Conservation (phyloP, 2,888 invertebrate genomes). For the Netelia virgata region DNA sequence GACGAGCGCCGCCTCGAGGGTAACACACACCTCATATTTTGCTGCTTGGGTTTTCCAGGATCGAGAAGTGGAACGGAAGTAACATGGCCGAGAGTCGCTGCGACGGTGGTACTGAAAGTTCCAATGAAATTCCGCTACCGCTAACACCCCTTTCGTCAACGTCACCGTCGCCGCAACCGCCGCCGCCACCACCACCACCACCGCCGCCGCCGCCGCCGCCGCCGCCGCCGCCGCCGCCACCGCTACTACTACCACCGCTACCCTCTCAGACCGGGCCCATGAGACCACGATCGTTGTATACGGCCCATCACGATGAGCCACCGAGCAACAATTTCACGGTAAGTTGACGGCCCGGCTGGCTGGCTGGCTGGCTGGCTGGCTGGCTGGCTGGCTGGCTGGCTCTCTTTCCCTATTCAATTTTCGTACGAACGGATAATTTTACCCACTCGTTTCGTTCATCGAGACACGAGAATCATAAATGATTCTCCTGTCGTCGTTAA, state of each 20-base stretch:
- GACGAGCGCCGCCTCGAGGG: constrained; percentile 75
- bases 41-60: neutral
- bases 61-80: neutral
- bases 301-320: constrained; percentile 86
- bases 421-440: too few relatives aligned
- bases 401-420: too few relatives aligned
- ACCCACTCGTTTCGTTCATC: too few relatives aligned
- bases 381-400: too few relatives aligned
- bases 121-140: constrained; percentile 32
- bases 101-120: constrained; percentile 64
- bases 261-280: constrained; percentile 81
- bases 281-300: constrained; percentile 89
- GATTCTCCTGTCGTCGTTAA: too few relatives aligned
- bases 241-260: constrained; percentile 65
- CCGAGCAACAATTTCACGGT: constrained; percentile 77
- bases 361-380: too few relatives aligned
- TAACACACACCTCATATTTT: constrained; percentile 43
- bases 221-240: neutral
- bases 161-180: constrained; percentile 31
- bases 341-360: constrained; percentile 1
- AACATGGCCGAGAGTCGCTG: constrained; percentile 74
- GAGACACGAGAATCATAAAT: too few relatives aligned
- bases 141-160: constrained; percentile 43
- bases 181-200: constrained; percentile 65
- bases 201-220: constrained; percentile 45